Percentiles rank a stretch among this genome's conserved stretches.
Conservation (phyloP, 2,797 vertebrate genomes). For the Pantherophis alleghaniensis region DNA sequence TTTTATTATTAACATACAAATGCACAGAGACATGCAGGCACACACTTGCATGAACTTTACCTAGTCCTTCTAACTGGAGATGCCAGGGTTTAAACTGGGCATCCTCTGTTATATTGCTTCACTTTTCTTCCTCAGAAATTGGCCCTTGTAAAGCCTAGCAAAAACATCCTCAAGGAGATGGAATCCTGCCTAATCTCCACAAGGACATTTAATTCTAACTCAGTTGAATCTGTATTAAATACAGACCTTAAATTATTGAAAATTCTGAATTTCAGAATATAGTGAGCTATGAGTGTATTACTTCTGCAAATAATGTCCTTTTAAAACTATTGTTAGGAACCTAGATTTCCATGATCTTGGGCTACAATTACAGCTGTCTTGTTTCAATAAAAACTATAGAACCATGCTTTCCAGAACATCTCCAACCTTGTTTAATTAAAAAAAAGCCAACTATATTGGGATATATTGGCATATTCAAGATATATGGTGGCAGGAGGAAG, state of each 20-base stretch:
- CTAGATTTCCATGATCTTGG: not conserved
- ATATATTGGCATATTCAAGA: not conserved
- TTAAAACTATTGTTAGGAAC: not conserved
- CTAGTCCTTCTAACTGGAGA: not conserved
- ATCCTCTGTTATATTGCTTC: not conserved
- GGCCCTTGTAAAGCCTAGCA: not conserved
- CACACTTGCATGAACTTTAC: not conserved
- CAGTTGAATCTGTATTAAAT: not conserved
- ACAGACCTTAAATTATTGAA: not conserved
- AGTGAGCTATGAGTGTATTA: not conserved
- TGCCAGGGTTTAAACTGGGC: not conserved
- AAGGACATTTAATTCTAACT: not conserved
- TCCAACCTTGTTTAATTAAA: not conserved
- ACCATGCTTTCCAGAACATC: not conserved
- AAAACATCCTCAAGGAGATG: not conserved
- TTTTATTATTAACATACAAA: slow-evolving; percentile 56
- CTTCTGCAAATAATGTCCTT: not conserved
- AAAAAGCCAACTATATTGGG: not conserved
- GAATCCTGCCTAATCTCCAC: not conserved
- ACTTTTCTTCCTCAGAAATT: not conserved
- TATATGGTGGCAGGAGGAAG: not conserved
- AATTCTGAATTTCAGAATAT: not conserved
- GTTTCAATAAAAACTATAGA: not conserved
- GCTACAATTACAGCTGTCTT: too few relatives aligned
- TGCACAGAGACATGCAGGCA: not conserved